A percentile compares a stretch with the other conserved stretches of the same genome.
phyloP scores from a whole-genome alignment of 2,113 vertebrate genomes.

The Dunckerocampus dactyliophorus region DNA sequence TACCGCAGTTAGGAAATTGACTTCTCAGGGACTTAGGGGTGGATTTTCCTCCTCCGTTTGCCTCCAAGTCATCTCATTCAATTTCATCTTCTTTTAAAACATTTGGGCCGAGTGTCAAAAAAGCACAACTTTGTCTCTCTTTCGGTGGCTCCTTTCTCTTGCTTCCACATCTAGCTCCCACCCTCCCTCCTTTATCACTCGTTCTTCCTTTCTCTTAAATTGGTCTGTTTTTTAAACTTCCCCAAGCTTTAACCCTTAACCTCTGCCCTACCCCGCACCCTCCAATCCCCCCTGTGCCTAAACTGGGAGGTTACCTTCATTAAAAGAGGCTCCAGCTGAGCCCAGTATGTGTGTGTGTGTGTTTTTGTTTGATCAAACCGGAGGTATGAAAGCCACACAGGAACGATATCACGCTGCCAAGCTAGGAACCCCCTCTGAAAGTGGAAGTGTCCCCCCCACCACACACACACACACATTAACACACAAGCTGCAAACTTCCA shows the following conservation, averaged over 20 bases:
- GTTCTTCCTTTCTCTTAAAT: constrained; percentile 35
- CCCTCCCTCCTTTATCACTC: constrained; percentile 24
- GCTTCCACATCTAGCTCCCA: constrained; percentile 11
- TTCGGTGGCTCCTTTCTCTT: constrained; percentile 20
- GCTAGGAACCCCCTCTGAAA: constrained; percentile 25
- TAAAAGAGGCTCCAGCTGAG: constrained; percentile 69
- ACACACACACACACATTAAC: constrained; percentile 6
- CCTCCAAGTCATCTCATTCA: constrained; percentile 49
- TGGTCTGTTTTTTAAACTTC: constrained; percentile 57
- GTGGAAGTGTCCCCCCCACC: constrained; percentile 1
- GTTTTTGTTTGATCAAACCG: constrained; percentile 33
- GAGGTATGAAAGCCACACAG: constrained; percentile 47
- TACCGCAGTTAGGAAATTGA: constrained; percentile 38
- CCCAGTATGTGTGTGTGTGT: constrained; percentile 24
- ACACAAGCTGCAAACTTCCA: constrained; percentile 18
- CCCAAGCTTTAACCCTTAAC: constrained; percentile 66
- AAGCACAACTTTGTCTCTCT: constrained; percentile 20
- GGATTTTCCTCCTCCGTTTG: constrained; percentile 51
- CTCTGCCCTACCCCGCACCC: constrained; percentile 34
- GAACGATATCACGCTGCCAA: constrained; percentile 55
- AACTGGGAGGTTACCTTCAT: constrained; percentile 64
- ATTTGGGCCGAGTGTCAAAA: constrained; percentile 17
- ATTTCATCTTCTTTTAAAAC: constrained; percentile 45
- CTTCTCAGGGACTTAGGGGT: constrained; percentile 46
- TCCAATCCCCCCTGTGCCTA: constrained; percentile 20